A percentile compares a stretch with the other conserved stretches of the same genome.
Conservation (phyloP, 53 echinoderm and acorn worm species). For the Patiria pectinifera region DNA sequence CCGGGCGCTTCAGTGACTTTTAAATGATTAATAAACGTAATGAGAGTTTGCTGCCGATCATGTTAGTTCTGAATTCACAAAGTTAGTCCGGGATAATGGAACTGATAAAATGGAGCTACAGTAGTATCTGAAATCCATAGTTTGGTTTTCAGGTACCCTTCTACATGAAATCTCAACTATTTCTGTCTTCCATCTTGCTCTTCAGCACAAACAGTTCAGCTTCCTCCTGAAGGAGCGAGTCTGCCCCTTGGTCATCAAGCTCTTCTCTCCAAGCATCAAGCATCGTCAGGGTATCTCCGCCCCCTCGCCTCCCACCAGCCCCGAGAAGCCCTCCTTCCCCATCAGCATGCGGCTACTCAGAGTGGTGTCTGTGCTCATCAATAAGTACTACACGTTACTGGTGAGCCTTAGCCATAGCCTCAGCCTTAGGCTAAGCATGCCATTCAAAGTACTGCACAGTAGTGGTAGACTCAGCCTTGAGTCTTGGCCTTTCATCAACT, state of each 20-base stretch:
- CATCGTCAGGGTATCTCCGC: conserved; percentile 78
- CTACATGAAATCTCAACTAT: background rate
- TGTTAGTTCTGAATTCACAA: too few species aligned
- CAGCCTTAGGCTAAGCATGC: too few species aligned
- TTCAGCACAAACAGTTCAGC: conserved; percentile 93
- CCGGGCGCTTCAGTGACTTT: too few species aligned
- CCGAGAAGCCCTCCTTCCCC: conserved; percentile 93
- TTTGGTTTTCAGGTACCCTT: too few species aligned
- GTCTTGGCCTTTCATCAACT: too few species aligned
- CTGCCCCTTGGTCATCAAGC: conserved; percentile 95
- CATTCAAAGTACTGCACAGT: too few species aligned
- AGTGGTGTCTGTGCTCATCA: conserved; percentile 94
- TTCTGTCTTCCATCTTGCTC: background rate
- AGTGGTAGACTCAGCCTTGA: too few species aligned
- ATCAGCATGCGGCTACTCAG: conserved; percentile 91
- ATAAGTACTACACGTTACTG: conserved; percentile 95
- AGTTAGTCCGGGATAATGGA: too few species aligned
- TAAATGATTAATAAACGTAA: too few species aligned
- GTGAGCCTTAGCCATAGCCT: conserved; percentile 59
- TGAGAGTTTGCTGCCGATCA: too few species aligned
- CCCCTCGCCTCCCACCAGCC: conserved; percentile 73
- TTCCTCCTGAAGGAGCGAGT: conserved; percentile 96
- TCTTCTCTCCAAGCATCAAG: conserved; percentile 95
- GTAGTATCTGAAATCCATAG: too few species aligned
- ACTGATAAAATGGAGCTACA: too few species aligned